phyloP scores from a whole-genome alignment of 2,113 vertebrate species.

The Nymphicus hollandicus region DNA sequence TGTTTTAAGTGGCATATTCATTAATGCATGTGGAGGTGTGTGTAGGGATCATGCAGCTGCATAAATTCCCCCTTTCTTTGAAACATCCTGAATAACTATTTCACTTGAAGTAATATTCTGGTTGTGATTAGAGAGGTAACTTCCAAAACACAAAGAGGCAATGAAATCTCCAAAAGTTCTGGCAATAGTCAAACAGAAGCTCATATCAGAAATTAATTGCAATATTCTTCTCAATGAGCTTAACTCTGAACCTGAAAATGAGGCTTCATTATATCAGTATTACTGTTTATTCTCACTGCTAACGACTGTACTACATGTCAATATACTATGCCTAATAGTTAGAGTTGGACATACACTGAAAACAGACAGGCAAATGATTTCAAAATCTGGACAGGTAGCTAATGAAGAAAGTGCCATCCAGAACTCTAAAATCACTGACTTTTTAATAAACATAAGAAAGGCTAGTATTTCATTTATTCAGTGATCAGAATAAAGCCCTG shows the following conservation, averaged over 20 bases:
- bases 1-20: neutral
- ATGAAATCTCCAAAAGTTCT: neutral
- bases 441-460: neutral
- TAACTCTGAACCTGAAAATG: neutral
- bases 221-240: neutral
- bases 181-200: neutral
- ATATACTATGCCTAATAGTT: fast-evolving
- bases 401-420: neutral
- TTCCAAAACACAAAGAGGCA: neutral
- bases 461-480: neutral
- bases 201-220: neutral
- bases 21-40: neutral
- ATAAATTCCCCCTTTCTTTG: neutral
- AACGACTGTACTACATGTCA: neutral
- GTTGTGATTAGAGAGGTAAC: neutral
- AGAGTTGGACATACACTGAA: neutral
- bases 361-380: neutral
- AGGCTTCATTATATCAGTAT: neutral
- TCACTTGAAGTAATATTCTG: neutral
- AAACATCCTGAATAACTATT: neutral
- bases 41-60: neutral
- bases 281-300: neutral
- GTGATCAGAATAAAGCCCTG: neutral
- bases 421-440: neutral
- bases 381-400: neutral